Evolutionary conservation across 1,140 invertebrate genomes (phyloP).

Genomic region (Cephus cinctus): DNA sequence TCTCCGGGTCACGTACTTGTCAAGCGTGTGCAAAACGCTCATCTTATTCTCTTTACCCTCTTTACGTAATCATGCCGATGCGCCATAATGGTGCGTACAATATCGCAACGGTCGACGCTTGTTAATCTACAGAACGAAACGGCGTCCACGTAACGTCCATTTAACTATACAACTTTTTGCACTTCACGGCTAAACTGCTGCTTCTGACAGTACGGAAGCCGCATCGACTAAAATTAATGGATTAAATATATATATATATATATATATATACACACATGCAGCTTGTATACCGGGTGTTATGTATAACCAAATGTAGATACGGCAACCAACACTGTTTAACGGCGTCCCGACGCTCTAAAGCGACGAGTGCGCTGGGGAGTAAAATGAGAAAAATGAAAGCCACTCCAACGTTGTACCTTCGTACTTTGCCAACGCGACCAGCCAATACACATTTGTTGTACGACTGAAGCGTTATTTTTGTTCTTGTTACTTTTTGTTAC

Average conservation of each 20-base stretch:
- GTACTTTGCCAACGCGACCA: neutral
- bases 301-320: neutral
- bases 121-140: neutral
- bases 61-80: neutral
- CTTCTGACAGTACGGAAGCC: conserved; percentile 28
- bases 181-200: conserved; percentile 28
- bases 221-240: conserved; percentile 36
- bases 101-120: neutral
- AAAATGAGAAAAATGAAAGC: no score
- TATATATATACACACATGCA: conserved; percentile 20
- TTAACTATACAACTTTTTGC: conserved; percentile 25
- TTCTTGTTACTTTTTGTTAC: neutral
- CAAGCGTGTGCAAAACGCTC: conserved; percentile 20
- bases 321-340: no score
- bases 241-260: conserved; percentile 23
- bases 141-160: neutral
- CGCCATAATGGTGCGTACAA: neutral
- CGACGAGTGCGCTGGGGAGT: no score
- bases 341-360: no score
- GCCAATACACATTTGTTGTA: no score
- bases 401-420: neutral
- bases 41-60: neutral
- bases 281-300: no score
- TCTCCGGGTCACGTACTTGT: conserved; percentile 19
- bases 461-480: neutral